phyloP scores from a whole-genome alignment of 2,113 vertebrate species.

The Oreochromis spilurus region DNA sequence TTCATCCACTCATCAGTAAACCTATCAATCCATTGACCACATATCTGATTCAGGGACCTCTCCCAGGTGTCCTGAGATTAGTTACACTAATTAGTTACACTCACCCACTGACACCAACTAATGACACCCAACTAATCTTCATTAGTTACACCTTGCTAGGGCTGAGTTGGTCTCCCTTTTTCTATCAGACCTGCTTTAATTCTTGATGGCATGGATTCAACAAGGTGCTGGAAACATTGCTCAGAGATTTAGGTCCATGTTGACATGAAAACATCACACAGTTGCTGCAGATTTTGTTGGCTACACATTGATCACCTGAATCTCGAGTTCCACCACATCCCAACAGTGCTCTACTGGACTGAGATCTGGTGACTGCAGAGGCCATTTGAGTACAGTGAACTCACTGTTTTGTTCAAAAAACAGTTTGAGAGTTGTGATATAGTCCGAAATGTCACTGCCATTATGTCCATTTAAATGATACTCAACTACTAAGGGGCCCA shows the following conservation, averaged over 20 bases:
- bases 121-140: not conserved
- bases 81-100: not conserved
- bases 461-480: not conserved
- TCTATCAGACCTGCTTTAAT: not conserved
- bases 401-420: not conserved
- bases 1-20: not conserved
- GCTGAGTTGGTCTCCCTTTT: not conserved
- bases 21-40: not conserved
- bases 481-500: not conserved
- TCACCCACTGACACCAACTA: not conserved
- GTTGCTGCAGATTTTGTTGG: not conserved
- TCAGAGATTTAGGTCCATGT: not conserved
- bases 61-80: not conserved
- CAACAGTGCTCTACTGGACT: not conserved
- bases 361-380: not conserved
- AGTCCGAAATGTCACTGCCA: not conserved
- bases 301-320: not conserved
- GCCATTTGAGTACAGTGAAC: not conserved
- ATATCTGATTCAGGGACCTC: not conserved
- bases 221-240: not conserved
- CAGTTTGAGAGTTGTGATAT: not conserved
- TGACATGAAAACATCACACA: not conserved
- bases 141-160: not conserved
- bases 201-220: not conserved
- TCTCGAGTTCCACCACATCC: not conserved